Evolutionary conservation across 1,140 invertebrate species (phyloP).

Genomic region (Saccostrea glomerata): DNA sequence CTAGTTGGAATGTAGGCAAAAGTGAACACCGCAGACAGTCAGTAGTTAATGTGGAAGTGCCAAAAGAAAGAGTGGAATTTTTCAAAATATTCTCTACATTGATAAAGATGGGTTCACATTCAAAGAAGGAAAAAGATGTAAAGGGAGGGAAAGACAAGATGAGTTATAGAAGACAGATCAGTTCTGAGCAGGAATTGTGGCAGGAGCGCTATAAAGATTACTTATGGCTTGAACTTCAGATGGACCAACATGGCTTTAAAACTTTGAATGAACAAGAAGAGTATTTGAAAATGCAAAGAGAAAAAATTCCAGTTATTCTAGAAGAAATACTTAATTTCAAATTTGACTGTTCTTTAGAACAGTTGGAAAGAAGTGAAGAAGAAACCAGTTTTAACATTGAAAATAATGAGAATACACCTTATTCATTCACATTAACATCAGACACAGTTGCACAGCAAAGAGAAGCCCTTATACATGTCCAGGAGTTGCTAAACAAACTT

Average conservation of each 20-base stretch:
- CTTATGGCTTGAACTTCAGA: constrained; percentile 94
- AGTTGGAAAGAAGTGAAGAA: constrained; percentile 41
- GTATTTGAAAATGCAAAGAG: constrained; percentile 86
- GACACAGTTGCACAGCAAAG: constrained; percentile 61
- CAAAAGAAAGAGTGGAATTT: constrained; percentile 82
- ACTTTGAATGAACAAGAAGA: constrained; percentile 87
- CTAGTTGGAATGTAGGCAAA: constrained; percentile 15
- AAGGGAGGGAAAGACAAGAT: constrained; percentile 80
- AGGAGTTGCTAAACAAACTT: constrained; percentile 85
- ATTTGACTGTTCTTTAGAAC: constrained; percentile 73
- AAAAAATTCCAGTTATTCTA: constrained; percentile 85
- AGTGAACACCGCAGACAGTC: constrained; percentile 53
- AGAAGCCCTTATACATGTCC: constrained; percentile 86
- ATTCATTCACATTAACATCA: constrained; percentile 39
- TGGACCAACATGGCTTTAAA: constrained; percentile 85
- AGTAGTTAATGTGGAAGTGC: constrained; percentile 72
- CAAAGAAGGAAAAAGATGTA: constrained; percentile 80
- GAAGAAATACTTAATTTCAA: constrained; percentile 88
- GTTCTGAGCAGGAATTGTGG: constrained; percentile 90
- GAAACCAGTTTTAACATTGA: background rate
- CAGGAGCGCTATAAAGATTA: constrained; percentile 92
- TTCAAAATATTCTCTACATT: constrained; percentile 86
- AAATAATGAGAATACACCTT: constrained; percentile 6
- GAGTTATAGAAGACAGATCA: constrained; percentile 82
- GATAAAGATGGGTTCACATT: constrained; percentile 85